These are phyloP conservation scores for Nipponia nippon DNA, from an alignment of 2,113 vertebrate species.

Conservation along the genomic window DNA sequence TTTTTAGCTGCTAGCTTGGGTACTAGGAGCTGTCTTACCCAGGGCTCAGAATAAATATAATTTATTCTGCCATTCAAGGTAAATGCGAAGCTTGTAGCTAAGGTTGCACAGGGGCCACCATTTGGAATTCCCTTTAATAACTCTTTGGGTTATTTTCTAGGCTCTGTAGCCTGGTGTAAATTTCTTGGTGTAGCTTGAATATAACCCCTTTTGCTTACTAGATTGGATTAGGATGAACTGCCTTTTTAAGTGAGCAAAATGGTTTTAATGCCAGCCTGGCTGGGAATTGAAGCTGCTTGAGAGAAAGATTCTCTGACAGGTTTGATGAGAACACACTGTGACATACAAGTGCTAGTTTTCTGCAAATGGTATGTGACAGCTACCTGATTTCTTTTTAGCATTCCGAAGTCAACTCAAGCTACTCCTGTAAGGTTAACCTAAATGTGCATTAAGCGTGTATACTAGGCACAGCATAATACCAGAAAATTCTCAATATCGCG, in stretches of 20 bases:
- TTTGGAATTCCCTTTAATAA: neutral
- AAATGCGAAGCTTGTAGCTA: fast-evolving
- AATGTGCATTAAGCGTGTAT: fast-evolving
- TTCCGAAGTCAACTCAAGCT: neutral
- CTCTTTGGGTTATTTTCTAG: neutral
- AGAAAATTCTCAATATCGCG: neutral
- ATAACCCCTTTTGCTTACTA: neutral
- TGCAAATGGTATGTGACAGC: neutral
- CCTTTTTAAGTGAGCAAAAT: neutral
- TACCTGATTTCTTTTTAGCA: neutral
- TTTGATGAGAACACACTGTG: neutral
- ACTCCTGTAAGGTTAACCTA: neutral
- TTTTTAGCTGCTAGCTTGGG: neutral
- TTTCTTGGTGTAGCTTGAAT: neutral
- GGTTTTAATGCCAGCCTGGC: neutral
- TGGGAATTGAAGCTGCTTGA: neutral
- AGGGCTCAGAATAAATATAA: neutral
- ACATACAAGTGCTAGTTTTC: neutral
- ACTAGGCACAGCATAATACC: fast-evolving
- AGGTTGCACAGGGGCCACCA: fast-evolving
- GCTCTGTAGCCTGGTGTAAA: neutral
- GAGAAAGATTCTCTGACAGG: neutral
- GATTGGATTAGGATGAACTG: neutral
- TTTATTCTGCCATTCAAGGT: neutral
- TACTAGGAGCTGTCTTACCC: fast-evolving